Evolutionary conservation across 2,888 invertebrate species (phyloP), one percentile per base, ranked within the genome.

Genomic region (Agrochola lota): DNA sequence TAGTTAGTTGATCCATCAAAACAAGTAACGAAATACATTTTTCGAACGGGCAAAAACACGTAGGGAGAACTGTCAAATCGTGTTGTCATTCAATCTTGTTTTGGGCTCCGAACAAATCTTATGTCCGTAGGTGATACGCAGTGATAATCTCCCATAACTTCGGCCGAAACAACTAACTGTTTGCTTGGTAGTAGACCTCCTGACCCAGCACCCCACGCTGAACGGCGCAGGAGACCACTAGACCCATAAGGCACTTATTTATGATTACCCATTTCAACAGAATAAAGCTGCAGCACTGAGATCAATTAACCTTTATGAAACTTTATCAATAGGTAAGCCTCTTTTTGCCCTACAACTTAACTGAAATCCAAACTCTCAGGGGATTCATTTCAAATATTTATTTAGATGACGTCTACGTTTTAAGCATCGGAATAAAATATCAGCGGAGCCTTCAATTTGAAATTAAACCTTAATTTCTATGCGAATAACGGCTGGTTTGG

Each of bases 361-460:
- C 83, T 89, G 89, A 90, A 92, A 93, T 90, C 86, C 89, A 90
- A 91, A 88, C 86, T 88, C 87, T 83, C 87, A 78, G 86, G 88
- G 88, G 91, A 89, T 90, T 92, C 89, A 87, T 91, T 91, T 89
- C 90, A 92, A 93, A 94, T 93, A 93, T 94, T 93, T 94, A 92
- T 94, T 94, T 92, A 91, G 92, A 93, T 91, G 92, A 91, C 91
- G 88, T 89, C 91, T 89, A 88, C 89, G 89, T 91, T 91, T 92
- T 85, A 90, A 90, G 90, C 88, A 90, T 85, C 83, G 89, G 89
- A 92, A 92, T 94, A 92, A 92, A 93, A 93, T 92, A 92, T 91
- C 83, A 88, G 83, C 75, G 77, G 85, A 83, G 85, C 81, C 83
- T 85, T 88, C 85, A 87, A 88, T 91, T 92, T 90, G 83, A 92